Conservation (phyloP, 2,888 invertebrate species). For the Crocallis elinguaria region DNA sequence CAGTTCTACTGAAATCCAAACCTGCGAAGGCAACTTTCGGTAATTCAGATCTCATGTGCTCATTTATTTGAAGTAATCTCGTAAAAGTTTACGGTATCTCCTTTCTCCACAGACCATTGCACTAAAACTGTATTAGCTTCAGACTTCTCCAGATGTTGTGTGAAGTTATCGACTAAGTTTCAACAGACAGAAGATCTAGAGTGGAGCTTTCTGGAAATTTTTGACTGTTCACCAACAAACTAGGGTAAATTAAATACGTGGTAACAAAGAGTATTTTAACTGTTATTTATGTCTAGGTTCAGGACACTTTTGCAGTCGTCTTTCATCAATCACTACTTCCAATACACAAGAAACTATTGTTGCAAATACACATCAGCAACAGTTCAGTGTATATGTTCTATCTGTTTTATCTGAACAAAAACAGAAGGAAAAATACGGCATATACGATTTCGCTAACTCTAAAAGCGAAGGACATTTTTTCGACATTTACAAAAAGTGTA, state of each 20-base stretch:
- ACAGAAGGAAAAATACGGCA: background rate
- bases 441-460: constrained; percentile 28
- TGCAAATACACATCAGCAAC: background rate
- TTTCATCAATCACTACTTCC: too few relatives aligned
- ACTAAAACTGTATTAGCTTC: constrained; percentile 31
- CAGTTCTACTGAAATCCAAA: background rate
- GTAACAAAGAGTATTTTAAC: too few relatives aligned
- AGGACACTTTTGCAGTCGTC: too few relatives aligned
- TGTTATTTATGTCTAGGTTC: too few relatives aligned
- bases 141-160: constrained; percentile 27
- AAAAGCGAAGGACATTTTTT: constrained; percentile 39
- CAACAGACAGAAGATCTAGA: background rate
- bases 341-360: too few relatives aligned
- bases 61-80: constrained; percentile 65
- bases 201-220: background rate
- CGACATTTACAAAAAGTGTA: constrained; percentile 54
- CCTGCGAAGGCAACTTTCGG: constrained; percentile 49
- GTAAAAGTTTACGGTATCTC: constrained; percentile 56
- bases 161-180: constrained; percentile 21
- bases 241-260: too few relatives aligned
- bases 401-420: background rate
- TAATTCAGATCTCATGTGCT: constrained; percentile 58
- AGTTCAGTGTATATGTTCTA: background rate
- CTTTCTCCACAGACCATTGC: constrained; percentile 39
- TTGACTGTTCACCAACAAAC: background rate